Evolutionary conservation across 2,113 vertebrate genomes (phyloP).

Genomic region (Ardeotis arabs): DNA sequence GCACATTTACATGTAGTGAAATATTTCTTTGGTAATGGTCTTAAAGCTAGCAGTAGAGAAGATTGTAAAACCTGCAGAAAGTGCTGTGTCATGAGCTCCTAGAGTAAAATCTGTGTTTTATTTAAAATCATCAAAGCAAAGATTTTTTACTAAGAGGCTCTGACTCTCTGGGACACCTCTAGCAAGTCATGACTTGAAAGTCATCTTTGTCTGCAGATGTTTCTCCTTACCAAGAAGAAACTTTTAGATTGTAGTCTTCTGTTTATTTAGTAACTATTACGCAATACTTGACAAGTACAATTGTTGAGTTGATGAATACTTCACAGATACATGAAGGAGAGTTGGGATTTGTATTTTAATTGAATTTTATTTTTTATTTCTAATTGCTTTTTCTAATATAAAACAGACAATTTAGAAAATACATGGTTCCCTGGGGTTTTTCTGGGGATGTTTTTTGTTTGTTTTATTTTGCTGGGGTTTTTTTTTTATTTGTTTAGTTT

Average conservation of each 20-base stretch:
- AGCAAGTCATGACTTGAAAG: not conserved
- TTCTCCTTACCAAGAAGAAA: not conserved
- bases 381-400: not conserved
- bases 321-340: not conserved
- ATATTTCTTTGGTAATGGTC: not conserved
- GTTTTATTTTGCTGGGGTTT: not conserved
- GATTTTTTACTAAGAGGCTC: not conserved
- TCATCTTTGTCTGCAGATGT: not conserved
- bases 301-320: not conserved
- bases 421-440: not conserved
- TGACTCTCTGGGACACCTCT: not conserved
- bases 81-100: not conserved
- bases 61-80: not conserved
- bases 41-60: not conserved
- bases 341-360: not conserved
- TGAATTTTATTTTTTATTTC: conserved; percentile 3
- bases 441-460: not conserved
- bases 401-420: not conserved
- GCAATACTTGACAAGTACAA: not conserved
- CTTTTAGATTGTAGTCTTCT: not conserved
- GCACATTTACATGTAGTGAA: not conserved
- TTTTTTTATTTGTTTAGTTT: not conserved
- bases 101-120: not conserved
- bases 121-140: not conserved
- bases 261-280: not conserved